Evolutionary conservation across 1,140 invertebrate genomes (phyloP).

Genomic region (Pseudobourletiella spinata): DNA sequence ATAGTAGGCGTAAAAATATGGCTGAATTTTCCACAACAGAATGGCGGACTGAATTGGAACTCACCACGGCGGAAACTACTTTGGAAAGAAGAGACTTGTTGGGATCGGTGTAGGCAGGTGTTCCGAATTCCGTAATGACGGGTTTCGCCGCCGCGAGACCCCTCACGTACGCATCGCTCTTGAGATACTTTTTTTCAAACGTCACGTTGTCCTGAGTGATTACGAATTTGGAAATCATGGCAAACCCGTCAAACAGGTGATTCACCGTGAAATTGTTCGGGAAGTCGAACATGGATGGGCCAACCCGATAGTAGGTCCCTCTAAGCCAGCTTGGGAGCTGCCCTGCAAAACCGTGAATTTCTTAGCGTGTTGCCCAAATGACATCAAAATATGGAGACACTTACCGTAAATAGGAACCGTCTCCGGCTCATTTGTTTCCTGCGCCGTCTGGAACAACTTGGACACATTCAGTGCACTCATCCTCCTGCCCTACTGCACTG

Average conservation of each 20-base stretch:
- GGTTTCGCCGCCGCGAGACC: slow-evolving; percentile 38
- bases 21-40: too few relatives aligned
- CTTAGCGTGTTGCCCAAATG: too few relatives aligned
- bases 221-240: slow-evolving; percentile 39
- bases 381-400: too few relatives aligned
- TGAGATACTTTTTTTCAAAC: slow-evolving; percentile 34
- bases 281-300: slow-evolving; percentile 25
- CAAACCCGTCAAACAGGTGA: slow-evolving; percentile 36
- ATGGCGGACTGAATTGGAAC: too few relatives aligned
- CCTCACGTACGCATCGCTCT: slow-evolving; percentile 37
- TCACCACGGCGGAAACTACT: slow-evolving; percentile 20
- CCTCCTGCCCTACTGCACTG: too few relatives aligned
- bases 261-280: slow-evolving; percentile 28
- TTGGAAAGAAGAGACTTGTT: slow-evolving; percentile 42
- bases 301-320: slow-evolving; percentile 10
- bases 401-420: background rate
- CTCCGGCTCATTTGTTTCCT: slow-evolving; percentile 3
- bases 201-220: slow-evolving; percentile 38
- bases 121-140: slow-evolving; percentile 43
- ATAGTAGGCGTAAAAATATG: too few relatives aligned
- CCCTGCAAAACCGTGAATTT: too few relatives aligned
- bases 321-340: slow-evolving; percentile 10
- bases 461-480: background rate
- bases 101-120: slow-evolving; percentile 41
- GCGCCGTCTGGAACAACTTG: background rate